Evolutionary conservation across 2,888 invertebrate species (phyloP), one percentile per base, ranked within the genome.

Genomic region (Asteroscopus sphinx): DNA sequence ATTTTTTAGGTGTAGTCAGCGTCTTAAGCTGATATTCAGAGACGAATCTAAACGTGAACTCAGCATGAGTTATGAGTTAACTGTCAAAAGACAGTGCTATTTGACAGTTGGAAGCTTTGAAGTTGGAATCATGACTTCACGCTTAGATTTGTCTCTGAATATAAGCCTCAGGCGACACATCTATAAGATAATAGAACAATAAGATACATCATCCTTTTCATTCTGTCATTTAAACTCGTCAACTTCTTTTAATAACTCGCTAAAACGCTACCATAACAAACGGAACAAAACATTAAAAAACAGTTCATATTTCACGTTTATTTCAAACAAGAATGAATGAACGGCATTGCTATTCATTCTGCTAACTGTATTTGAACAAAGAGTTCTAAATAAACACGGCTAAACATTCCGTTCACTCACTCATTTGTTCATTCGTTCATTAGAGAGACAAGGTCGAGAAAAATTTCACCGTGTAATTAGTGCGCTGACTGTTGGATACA

Each of bases 301-400:
- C 56, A 57, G 46, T 54, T 73, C 56, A 62, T 68, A 68, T 73
- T 69, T 68, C 63, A 73, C 65, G 33, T 73, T 51, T 48, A 64
- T 55, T 56, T 48, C 13, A 35, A 58, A 60, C 57, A 53, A 51
- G 48, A 65, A 60, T 41, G 70, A 71, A 65, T 45, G 60, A 70
- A n/a, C n/a, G n/a, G n/a, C 66, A 64, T 64, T 52, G 51, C 54
- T 59, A 51, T 70, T 69, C 70, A 70, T 48, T 68, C 58, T 37
- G 53, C 45, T 73, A 73, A 62, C 69, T 68, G 69, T 69, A 62
- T 69, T 63, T 73, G 42, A 63, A 73, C 70, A 70, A 69, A 69
- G 54, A 63, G 48, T 47, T 58, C 51, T 64, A 64, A 73, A 74
- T 61, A 65, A 73, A 71, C 59, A 65, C 41, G 25, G 56, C 59